Evolutionary conservation across 2,113 vertebrate genomes (phyloP), one percentile per base, ranked within the genome.

Genomic region (Coturnix japonica): DNA sequence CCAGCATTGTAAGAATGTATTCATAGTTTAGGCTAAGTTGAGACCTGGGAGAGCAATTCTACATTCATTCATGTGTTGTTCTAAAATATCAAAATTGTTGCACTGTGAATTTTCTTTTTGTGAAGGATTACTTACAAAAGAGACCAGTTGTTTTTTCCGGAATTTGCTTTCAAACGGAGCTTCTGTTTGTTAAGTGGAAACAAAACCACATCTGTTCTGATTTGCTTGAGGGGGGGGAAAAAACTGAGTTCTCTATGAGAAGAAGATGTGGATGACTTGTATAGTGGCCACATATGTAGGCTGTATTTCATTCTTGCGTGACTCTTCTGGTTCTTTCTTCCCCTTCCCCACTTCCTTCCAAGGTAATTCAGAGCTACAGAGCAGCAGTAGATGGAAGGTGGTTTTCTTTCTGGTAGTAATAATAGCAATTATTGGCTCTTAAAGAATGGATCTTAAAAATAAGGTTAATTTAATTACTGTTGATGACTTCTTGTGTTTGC

Each of bases 111-210:
- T 46, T 57, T 57, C 30, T 33, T 80, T 65, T 20, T 7, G 22
- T 59, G 19, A 82, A 87, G 51, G 83, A 49, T 70, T 14, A 21
- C 11, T 94, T 91, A 82, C 47, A 30, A 88, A 56, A 47, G 41
- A 93, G 30, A 86, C 15, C 14, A 63, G 10, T 81, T 89, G 30
- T 22, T 12, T 74, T 59, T 10, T 22, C 43, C 53, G 41, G 73
- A 80, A 61, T 83, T 20, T 39, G 13, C 43, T 82, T 93, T 85
- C 39, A 77, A 72, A 51, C 69, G 73, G 80, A 90, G 47, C 59
- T 75, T 93, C 30, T 88, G 57, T 91, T 83, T 80, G 78, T 91
- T 89, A 76, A 73, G 33, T 79, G 54, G 49, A 85, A 87, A 91
- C 84, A 92, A 91, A 84, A 9, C 47, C 47, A 53, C 16, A 7